A percentile compares a stretch with the other conserved stretches of the same genome.
phyloP scores from a whole-genome alignment of 2,113 vertebrate species.

The Thamnaconus septentrionalis region DNA sequence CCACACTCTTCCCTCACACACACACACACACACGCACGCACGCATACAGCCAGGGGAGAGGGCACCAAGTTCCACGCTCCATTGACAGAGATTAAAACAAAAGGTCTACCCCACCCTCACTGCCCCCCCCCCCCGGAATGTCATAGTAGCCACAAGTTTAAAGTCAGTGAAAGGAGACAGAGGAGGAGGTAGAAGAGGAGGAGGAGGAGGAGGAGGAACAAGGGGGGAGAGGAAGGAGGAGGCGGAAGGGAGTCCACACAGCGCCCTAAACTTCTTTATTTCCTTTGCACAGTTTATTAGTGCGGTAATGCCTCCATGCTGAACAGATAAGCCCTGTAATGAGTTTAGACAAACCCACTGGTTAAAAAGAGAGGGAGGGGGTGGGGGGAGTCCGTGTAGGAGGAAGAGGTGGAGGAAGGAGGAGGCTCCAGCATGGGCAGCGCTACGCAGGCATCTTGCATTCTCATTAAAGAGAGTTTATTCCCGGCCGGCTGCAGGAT shows the following conservation, averaged over 20 bases:
- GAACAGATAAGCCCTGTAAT: conserved; percentile 46
- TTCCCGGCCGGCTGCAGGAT: conserved; percentile 49
- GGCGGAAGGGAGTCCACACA: conserved; percentile 17
- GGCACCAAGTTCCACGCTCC: conserved; percentile 68
- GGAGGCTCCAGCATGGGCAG: conserved; percentile 32
- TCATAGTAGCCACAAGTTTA: conserved; percentile 69
- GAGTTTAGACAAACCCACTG: conserved; percentile 32
- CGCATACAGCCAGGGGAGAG: conserved; percentile 47
- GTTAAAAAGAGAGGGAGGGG: conserved; percentile 11
- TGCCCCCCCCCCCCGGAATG: conserved; percentile 58
- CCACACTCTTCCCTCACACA: neutral
- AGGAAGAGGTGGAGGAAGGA: neutral
- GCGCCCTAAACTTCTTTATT: conserved; percentile 32
- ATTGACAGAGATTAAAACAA: conserved; percentile 73
- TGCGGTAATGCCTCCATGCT: conserved; percentile 26
- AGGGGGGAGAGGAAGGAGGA: neutral
- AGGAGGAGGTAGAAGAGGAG: conserved; percentile 11
- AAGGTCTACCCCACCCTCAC: conserved; percentile 44
- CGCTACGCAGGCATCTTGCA: conserved; percentile 63
- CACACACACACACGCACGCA: conserved; percentile 25
- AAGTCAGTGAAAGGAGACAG: conserved; percentile 62
- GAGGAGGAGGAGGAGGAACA: too few relatives aligned
- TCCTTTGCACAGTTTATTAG: conserved; percentile 38
- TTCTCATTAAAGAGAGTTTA: conserved; percentile 72
- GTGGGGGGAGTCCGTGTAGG: conserved; percentile 6